Conservation (phyloP, 1,140 invertebrate species). For the Lucilia sericata region DNA sequence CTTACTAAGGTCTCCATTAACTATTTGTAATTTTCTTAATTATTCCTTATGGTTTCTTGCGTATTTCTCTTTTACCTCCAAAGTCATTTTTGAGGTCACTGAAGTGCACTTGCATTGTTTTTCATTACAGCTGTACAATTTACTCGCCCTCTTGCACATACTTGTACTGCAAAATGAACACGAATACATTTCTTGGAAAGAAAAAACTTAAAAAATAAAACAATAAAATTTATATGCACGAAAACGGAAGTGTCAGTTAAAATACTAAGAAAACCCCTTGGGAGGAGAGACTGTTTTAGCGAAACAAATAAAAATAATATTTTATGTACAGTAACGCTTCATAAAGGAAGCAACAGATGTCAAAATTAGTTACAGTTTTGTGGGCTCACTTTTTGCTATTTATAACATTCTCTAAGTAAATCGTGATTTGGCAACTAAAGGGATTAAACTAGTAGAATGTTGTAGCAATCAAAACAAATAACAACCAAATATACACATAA, state of each 20-base stretch:
- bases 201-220: background rate
- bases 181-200: background rate
- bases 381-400: background rate
- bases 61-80: background rate
- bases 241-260: slow-evolving; percentile 36
- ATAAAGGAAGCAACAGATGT: slow-evolving; percentile 14
- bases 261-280: background rate
- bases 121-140: background rate
- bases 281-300: background rate
- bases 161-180: background rate
- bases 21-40: too few species aligned
- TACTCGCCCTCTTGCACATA: background rate
- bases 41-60: background rate
- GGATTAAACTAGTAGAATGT: too few species aligned
- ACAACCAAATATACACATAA: too few species aligned
- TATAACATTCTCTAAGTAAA: background rate
- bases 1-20: too few species aligned
- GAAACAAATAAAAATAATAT: background rate
- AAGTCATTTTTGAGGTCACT: background rate
- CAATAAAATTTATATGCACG: background rate
- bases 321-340: background rate
- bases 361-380: slow-evolving; percentile 31
- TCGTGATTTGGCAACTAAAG: background rate
- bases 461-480: too few species aligned
- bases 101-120: background rate